These are phyloP conservation scores for Deroplatys truncata DNA, from an alignment of 2,888 invertebrate genomes.

Conservation along the genomic window DNA sequence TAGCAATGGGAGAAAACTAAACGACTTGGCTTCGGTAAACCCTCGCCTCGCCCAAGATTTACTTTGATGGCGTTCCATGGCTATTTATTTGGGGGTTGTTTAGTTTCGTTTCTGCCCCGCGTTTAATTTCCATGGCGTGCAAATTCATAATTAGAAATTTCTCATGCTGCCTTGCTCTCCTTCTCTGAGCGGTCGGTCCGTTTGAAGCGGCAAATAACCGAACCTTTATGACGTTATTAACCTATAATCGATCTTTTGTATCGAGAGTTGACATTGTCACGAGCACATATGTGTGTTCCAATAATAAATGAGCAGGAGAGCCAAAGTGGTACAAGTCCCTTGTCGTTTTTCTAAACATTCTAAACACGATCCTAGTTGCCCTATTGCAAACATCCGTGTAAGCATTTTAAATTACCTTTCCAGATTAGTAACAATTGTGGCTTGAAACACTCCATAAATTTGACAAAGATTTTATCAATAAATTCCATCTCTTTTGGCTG, in stretches of 20 bases:
- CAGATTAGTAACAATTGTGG: too few species aligned
- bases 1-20: neutral
- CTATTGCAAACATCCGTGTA: too few species aligned
- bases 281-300: neutral
- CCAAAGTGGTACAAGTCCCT: neutral
- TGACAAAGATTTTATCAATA: too few species aligned
- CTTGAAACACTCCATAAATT: too few species aligned
- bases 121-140: neutral
- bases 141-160: neutral
- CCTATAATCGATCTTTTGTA: neutral
- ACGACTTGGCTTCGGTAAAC: neutral
- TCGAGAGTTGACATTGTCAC: neutral
- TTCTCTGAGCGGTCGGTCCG: neutral
- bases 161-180: neutral
- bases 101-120: neutral
- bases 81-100: neutral
- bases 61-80: neutral
- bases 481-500: too few species aligned
- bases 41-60: neutral
- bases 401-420: too few species aligned
- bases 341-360: neutral
- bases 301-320: neutral
- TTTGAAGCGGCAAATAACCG: neutral
- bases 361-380: too few species aligned
- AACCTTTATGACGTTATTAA: neutral